A percentile compares a stretch with the other conserved stretches of the same genome.
phyloP scores from a whole-genome alignment of 2,797 vertebrate genomes.

The Rhynchotus rufescens region DNA sequence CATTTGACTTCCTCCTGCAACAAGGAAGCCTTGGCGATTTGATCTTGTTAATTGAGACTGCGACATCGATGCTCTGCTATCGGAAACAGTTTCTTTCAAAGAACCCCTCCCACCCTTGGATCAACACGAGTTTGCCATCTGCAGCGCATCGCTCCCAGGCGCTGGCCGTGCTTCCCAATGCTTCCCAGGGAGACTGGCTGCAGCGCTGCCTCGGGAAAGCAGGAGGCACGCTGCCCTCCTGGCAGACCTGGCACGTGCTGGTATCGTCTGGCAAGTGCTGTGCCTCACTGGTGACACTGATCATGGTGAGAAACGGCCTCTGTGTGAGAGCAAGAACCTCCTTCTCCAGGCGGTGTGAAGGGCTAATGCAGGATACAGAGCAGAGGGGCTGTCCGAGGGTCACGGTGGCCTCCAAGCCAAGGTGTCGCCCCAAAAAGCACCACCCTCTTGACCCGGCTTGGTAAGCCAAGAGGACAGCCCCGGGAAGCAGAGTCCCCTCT shows the following conservation, averaged over 20 bases:
- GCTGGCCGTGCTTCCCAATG: background rate
- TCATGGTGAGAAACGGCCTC: background rate
- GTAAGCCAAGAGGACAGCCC: background rate
- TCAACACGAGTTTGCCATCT: constrained; percentile 23
- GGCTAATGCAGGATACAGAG: background rate
- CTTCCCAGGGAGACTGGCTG: background rate
- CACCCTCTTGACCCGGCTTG: background rate
- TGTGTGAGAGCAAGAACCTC: background rate
- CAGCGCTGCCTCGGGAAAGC: background rate
- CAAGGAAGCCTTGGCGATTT: background rate
- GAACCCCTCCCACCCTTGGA: background rate
- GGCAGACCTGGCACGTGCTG: background rate
- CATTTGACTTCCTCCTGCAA: constrained; percentile 31
- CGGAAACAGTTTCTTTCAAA: constrained; percentile 5
- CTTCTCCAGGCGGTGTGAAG: background rate
- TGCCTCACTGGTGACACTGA: background rate
- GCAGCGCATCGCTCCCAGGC: background rate
- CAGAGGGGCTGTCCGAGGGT: background rate
- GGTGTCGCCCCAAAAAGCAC: background rate
- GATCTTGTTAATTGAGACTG: constrained; percentile 20
- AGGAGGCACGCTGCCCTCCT: background rate
- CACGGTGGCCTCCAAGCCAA: background rate
- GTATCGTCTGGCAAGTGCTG: background rate
- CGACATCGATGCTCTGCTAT: background rate
- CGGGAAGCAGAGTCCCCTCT: background rate